A percentile compares a stretch with the other conserved stretches of the same genome.
These are phyloP conservation scores for Perdita meconis DNA, from an alignment of 2,888 invertebrate genomes.

Conservation along the genomic window DNA sequence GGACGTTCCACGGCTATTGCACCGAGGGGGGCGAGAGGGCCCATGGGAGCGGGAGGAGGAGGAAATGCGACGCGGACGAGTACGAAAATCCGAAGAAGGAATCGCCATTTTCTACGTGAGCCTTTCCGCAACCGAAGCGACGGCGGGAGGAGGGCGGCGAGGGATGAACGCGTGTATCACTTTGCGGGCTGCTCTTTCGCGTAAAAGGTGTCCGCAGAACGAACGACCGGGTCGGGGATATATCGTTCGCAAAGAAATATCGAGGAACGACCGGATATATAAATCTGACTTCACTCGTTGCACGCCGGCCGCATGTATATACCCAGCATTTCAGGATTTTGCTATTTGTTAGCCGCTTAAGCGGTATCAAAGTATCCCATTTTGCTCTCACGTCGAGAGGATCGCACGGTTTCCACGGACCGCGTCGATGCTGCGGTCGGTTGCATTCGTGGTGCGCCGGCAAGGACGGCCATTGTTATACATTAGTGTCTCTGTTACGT, in stretches of 20 bases:
- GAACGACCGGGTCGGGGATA: constrained; percentile 3
- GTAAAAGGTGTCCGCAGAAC: constrained; percentile 17
- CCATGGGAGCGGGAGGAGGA: background rate
- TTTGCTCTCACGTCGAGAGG: background rate
- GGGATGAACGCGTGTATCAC: constrained; percentile 30
- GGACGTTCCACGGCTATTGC: constrained; percentile 60
- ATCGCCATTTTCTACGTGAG: constrained; percentile 67
- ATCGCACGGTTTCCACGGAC: background rate
- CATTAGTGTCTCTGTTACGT: too few relatives aligned
- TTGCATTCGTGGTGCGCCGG: too few relatives aligned
- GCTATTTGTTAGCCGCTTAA: constrained; percentile 9
- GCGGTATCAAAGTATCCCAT: background rate
- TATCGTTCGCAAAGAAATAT: constrained; percentile 24
- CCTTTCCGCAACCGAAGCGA: background rate
- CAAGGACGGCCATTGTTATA: too few relatives aligned
- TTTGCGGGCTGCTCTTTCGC: constrained; percentile 23
- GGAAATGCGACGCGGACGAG: constrained; percentile 62
- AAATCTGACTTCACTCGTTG: constrained; percentile 8
- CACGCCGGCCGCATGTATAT: too few relatives aligned
- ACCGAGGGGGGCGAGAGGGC: constrained; percentile 15
- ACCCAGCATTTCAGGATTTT: background rate
- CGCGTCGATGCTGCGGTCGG: too few relatives aligned
- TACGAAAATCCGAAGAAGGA: constrained; percentile 59
- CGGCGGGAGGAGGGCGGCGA: background rate
- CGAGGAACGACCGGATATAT: background rate